These are phyloP conservation scores for Gymnobelideus leadbeateri DNA, from an alignment of 2,113 vertebrate genomes.

Conservation along the genomic window DNA sequence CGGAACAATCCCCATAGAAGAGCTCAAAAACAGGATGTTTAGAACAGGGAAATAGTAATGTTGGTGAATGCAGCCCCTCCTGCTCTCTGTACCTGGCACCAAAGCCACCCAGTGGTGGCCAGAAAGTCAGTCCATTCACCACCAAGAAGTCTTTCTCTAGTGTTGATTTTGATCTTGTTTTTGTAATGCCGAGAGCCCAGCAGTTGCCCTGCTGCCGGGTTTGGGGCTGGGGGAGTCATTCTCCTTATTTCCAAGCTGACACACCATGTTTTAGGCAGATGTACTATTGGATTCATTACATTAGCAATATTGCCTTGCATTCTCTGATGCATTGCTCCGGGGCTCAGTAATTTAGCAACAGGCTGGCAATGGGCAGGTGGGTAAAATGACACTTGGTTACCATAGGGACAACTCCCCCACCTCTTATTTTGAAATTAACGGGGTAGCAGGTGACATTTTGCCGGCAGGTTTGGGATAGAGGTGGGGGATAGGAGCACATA, in stretches of 20 bases:
- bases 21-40: neutral
- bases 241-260: constrained; percentile 89
- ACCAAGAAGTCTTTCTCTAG: constrained; percentile 37
- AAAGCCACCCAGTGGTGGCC: neutral
- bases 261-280: constrained; percentile 87
- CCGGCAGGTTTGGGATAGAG: constrained; percentile 65
- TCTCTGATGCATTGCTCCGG: constrained; percentile 89
- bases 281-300: constrained; percentile 92
- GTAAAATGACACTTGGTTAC: constrained; percentile 94
- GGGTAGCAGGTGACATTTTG: constrained; percentile 85
- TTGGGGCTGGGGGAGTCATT: constrained; percentile 78
- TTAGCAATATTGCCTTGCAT: constrained; percentile 88
- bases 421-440: constrained; percentile 86
- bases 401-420: constrained; percentile 87
- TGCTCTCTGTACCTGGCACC: neutral
- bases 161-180: constrained; percentile 57
- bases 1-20: neutral
- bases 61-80: neutral
- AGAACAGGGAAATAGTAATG: neutral
- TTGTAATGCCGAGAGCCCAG: constrained; percentile 85
- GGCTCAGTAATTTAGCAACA: constrained; percentile 95
- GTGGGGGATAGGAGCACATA: constrained; percentile 21
- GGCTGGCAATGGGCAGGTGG: constrained; percentile 93
- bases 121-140: constrained; percentile 2
- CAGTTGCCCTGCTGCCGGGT: constrained; percentile 82